Base-by-base conservation (phyloP, 37 sponge, comb jelly and placozoan genomes). In the Mnemiopsis leidyi region DNA sequence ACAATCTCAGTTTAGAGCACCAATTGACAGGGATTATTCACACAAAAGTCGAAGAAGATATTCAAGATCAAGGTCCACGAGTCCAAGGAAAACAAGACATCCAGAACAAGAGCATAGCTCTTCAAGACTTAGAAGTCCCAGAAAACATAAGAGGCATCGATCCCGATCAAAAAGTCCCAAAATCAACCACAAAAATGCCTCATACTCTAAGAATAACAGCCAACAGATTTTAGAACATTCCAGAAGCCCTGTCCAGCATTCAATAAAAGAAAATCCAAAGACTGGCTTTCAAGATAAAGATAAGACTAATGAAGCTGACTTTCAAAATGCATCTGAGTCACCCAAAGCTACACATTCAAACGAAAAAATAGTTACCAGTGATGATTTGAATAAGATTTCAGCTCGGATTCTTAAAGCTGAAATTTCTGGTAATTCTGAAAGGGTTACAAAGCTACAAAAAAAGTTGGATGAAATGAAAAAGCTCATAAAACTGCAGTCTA, bases 361-460 rank as follows among this genome's bases (percentile, higher is more conserved):
- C 0, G 73, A 28, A 28, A 82, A 94, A 23, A 61, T 61, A 39
- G 93, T 96, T 2, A 94, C 94, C 31, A 95, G 95, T 68, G 61
- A 94, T 20, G 93, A 96, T 33, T 93, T 98, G 30, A 96, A 98
- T 93, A 26, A 95, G n/a, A 26, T 96, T 5, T 93, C 95, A 29
- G 97, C 98, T 23, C 96, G 95, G 69, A 69, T 96, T 28, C 76
- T 96, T 40, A 96, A 94, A 93, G 98, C 98, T 25, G 98, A 98
- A 93, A 33, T 98, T 26, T 67, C 94, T 67, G 98, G 98, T 32
- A 69, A 98, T 33, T 0, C 93, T 96, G 69, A 94, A 95, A 69
- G 73, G 35, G 73, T 94, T 68, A 28, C 71, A 69, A 90, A 94
- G 24, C 92, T 96, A 25, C 69, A 95, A 0, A 82, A 69, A 13